Evolutionary conservation across 2,113 vertebrate species (phyloP), one percentile per base, ranked within the genome.

Genomic region (Mugil cephalus): DNA sequence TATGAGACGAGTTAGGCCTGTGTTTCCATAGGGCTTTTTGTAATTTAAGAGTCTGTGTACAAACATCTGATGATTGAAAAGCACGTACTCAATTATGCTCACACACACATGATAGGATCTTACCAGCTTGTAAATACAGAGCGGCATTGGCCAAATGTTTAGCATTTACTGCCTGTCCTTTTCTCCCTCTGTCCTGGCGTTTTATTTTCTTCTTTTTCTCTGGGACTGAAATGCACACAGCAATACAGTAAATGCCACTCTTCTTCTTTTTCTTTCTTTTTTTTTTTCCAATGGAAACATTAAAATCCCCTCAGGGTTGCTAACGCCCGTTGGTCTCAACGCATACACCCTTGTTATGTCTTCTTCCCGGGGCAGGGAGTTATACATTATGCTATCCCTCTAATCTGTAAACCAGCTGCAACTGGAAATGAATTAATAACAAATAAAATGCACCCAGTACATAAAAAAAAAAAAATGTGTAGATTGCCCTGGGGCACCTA

Each of bases 11-110:
- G 81, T 86, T 79, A 69, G 76, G 82, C 80, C 83, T 79, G 68
- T 81, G 87, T 90, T 93, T 91, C 86, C 86, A 83, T 67, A 82
- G 89, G 73, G 71, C 88, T 90, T 88, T 88, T 87, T 90, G 92
- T 90, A 92, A 91, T 87, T 84, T 87, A 87, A 92, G 88, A 90
- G 65, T 82, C 82, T 90, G 91, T 91, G 88, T 90, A 93, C 89
- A 93, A 91, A 92, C 88, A 91, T 86, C 72, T 85, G 87, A 89
- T 90, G 90, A 91, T 86, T 88, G 90, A 88, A 89, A 85, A 91
- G 81, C 84, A 84, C 88, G 82, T 78, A 74, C 79, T 79, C 80
- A 40, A 90, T 91, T 87, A 83, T 81, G 54, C 84, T 90, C 73
- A 68, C 81, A 76, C 79, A 87, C 83, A 86, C 48, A 82, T 87